Base-by-base conservation (phyloP, 1,140 invertebrate genomes). In the Lanistes nyassanus region DNA sequence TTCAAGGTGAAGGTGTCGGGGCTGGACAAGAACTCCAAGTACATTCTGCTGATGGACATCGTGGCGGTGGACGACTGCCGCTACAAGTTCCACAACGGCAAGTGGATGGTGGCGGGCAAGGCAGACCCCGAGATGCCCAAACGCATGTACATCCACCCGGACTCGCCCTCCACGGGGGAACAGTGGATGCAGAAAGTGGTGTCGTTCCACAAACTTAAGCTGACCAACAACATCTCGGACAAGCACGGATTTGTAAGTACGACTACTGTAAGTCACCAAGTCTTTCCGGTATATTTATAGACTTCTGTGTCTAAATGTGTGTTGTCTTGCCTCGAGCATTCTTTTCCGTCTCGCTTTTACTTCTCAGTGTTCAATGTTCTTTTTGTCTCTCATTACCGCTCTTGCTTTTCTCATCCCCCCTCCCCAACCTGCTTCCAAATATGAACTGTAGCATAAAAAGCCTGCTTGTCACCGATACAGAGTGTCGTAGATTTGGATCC, bases 101-200 rank as follows among this genome's bases (percentile, higher is more conserved):
- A 90, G 76, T 92, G 92, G 92, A 90, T 92, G n/a, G 91, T 92
- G 37, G 85, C 85, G 1, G 87, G 88, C 9, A 90, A 90, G 75
- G 86, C 87, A 0, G 88, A 90, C 76, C 88, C 88, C n/a, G 94
- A 97, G 65, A 97, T 96, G 71, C 97, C 97, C 0, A 96, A 97
- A 0, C 90, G 98, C 76, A 97, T 99, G 77, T 97, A 99, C 90
- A 95, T 99, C 60, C 98, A 99, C 90, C 97, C 97, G 0, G 98
- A 99, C 88, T 98, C 97, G 23, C 97, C 98, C 0, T 96, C 96
- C 6, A 94, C 93, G 74, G 98, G 98, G 13, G 91, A 94, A 11
- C 97, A 98, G 86, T 99, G 98, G 98, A 98, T 97, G 95, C 97
- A 98, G 82, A 97, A 99, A 87, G 93, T 97, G 3, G 94, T 99